Evolutionary conservation across 2,113 vertebrate species (phyloP), one percentile per base, ranked within the genome.

Genomic region (Petrocephalus microphthalmus): DNA sequence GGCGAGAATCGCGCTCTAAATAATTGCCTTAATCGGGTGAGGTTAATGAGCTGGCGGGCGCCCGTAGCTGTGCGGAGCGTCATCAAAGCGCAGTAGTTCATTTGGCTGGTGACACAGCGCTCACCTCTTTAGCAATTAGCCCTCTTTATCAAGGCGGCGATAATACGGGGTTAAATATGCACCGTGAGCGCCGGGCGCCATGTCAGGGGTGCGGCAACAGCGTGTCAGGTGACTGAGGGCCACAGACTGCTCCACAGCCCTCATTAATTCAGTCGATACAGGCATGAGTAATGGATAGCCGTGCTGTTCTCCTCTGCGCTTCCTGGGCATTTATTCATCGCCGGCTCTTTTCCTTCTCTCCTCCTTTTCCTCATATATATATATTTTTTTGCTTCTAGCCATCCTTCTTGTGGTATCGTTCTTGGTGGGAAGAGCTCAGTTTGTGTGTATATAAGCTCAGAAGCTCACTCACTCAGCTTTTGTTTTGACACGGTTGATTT

Each of bases 1-100:
- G 93, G 93, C 92, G 89, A 90, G 92, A 94, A 94, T 95, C 92
- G 95, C 93, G 94, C 94, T 89, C 90, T 91, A 94, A 95, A 94
- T 96, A 96, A 96, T 96, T 95, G 94, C 93, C 89, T 92, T 93
- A 95, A 96, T 96, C 94, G 93, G 90, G 91, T 92, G 92, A 95
- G 95, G 95, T 96, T 96, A 96, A 96, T 92, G 94, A 95, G 91
- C 91, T 90, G 88, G 90, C 67, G 83, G 90, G 92, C 64, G 92
- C 93, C 91, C 91, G 87, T 91, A 90, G 90, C 89, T 5, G 92
- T 86, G 64, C 85, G 0, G 88, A 90, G 93, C 91, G 93, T 94
- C 93, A 93, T 92, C 91, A 89, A 94, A 94, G 94, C 92, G 91
- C 71, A 0, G 84, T 90, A 53, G 91, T 71, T 88, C 91, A 93